Conservation (phyloP, 2,797 vertebrate genomes). For the Rhynchonycteris naso region DNA sequence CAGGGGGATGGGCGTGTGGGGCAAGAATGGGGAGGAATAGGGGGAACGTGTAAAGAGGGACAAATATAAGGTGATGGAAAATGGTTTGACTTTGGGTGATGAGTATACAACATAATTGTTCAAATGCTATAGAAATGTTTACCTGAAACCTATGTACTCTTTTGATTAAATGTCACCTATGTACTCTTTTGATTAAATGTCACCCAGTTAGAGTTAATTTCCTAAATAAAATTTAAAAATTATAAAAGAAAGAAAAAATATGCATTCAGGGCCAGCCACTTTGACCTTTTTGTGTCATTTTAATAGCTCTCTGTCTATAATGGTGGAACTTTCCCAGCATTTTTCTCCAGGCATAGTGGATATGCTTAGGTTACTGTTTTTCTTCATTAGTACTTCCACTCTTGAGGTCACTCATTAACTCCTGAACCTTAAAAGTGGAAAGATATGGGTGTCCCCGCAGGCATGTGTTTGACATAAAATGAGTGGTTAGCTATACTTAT, state of each 20-base stretch:
- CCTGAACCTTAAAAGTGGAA: conserved; percentile 28
- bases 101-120: no score
- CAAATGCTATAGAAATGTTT: no score
- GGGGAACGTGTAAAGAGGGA: no score
- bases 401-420: conserved; percentile 68
- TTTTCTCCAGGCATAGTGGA: conserved; percentile 49
- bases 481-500: not conserved
- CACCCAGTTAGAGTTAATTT: no score
- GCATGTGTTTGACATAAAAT: not conserved
- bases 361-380: conserved; percentile 62
- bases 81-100: no score
- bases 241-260: not conserved
- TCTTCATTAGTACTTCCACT: conserved; percentile 62
- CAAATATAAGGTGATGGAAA: no score
- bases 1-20: no score
- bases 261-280: conserved; percentile 49
- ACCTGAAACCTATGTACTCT: no score
- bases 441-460: conserved; percentile 44
- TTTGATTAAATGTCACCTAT: no score
- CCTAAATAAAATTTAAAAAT: not conserved
- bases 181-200: no score
- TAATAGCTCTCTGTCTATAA: conserved; percentile 51
- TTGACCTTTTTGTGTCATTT: conserved; percentile 69
- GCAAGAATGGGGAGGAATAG: no score
- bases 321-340: conserved; percentile 63